A percentile compares a stretch with the other conserved stretches of the same genome.
phyloP scores from a whole-genome alignment of 2,113 vertebrate species.

The Clarias macrocephalus region DNA sequence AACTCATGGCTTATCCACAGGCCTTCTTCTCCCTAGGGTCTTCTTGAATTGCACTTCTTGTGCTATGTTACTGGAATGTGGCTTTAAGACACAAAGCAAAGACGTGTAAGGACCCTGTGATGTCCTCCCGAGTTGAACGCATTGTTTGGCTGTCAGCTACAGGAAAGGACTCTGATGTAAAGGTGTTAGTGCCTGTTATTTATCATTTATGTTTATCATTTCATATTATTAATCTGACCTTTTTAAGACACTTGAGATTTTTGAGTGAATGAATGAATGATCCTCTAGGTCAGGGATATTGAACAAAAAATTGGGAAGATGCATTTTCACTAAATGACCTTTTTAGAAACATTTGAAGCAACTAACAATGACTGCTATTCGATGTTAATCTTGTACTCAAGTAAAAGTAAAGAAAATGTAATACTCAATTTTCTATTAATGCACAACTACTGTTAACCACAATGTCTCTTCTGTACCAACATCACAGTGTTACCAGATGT shows the following conservation, averaged over 20 bases:
- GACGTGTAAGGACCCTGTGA: background rate
- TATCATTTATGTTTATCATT: background rate
- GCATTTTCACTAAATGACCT: background rate
- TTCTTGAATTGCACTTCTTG: constrained; percentile 10
- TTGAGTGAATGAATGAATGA: background rate
- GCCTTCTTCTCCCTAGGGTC: background rate
- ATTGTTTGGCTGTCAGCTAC: background rate
- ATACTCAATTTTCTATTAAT: background rate
- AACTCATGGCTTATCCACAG: background rate
- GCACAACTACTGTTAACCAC: background rate
- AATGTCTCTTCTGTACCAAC: background rate
- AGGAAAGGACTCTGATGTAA: background rate
- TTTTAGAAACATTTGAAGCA: background rate
- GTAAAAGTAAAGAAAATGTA: no score
- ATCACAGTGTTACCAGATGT: background rate
- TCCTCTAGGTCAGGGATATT: background rate
- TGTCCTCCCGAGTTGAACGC: background rate
- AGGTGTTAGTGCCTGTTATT: background rate
- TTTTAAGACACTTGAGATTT: no score
- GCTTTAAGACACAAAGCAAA: constrained; percentile 29
- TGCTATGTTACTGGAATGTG: constrained; percentile 9
- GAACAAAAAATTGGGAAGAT: background rate
- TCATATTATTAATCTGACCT: background rate
- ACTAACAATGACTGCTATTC: background rate
- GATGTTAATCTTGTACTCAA: no score